Percentiles rank a stretch among this genome's conserved stretches.
Evolutionary conservation across 92 coral and sea anemone species (phyloP).

Genomic region (Epizoanthus scotinus): DNA sequence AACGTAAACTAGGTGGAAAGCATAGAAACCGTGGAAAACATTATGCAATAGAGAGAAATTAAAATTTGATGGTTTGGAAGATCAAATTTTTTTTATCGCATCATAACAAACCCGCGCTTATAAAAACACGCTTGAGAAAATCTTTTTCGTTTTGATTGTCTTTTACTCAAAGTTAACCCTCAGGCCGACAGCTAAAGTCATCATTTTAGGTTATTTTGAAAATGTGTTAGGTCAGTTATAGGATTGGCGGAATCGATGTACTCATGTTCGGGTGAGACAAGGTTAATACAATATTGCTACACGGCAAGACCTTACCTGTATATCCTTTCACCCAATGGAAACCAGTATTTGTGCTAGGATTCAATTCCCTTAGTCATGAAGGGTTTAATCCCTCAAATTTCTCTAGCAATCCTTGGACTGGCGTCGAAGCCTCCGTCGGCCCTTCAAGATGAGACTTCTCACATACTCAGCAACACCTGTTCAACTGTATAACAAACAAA

Average conservation of each 20-base stretch:
- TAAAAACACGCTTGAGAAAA: slow-evolving; percentile 4
- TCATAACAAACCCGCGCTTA: not conserved
- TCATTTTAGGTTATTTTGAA: not conserved
- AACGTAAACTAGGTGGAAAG: not conserved
- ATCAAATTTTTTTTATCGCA: slow-evolving; percentile 28
- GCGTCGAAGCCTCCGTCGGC: slow-evolving; percentile 17
- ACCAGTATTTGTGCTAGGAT: not conserved
- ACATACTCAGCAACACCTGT: slow-evolving; percentile 28
- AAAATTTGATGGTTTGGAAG: slow-evolving; percentile 30
- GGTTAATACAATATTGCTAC: not conserved
- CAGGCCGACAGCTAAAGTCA: not conserved
- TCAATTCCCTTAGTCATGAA: slow-evolving; percentile 4
- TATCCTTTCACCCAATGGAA: slow-evolving; percentile 6
- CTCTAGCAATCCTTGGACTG: not conserved
- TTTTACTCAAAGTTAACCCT: not conserved
- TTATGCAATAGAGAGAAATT: slow-evolving; percentile 6
- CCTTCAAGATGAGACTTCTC: slow-evolving; percentile 1
- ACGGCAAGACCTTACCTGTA: not conserved
- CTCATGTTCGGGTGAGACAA: not conserved
- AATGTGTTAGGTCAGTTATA: not conserved
- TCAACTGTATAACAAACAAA: slow-evolving; percentile 28
- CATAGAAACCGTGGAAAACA: not conserved
- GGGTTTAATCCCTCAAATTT: not conserved
- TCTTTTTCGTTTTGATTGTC: not conserved
- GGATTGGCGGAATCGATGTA: not conserved